A percentile compares a stretch with the other conserved stretches of the same genome.
Evolutionary conservation across 1,140 invertebrate species (phyloP).

Genomic region (Orchesella cincta): DNA sequence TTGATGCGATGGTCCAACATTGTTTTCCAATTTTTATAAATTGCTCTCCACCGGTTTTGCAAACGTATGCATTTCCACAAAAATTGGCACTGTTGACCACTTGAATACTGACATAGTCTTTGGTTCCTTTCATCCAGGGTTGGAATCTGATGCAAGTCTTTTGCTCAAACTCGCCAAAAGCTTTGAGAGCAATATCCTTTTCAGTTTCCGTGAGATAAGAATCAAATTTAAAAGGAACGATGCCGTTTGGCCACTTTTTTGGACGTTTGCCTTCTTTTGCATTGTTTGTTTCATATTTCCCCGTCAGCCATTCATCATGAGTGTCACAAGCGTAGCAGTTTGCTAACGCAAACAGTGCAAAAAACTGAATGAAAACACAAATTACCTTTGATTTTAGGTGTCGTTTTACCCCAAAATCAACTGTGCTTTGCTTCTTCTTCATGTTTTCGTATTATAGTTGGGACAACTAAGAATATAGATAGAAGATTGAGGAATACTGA

Average conservation of each 20-base stretch:
- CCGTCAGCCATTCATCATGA: neutral
- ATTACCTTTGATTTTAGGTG: no score
- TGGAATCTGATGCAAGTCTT: conserved; percentile 13
- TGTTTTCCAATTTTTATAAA: neutral
- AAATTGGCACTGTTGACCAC: neutral
- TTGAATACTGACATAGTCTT: neutral
- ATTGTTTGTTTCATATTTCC: neutral
- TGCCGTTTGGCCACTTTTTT: neutral
- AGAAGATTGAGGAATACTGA: no score
- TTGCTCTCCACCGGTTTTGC: neutral
- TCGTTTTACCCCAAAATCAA: no score
- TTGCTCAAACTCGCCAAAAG: neutral
- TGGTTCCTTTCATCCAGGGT: neutral
- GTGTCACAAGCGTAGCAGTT: no score
- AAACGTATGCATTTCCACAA: neutral
- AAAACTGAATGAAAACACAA: no score
- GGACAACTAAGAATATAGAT: no score
- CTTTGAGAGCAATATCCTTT: neutral
- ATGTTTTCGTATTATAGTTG: no score
- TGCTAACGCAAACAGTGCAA: no score
- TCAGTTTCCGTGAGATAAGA: neutral
- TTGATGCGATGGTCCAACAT: neutral
- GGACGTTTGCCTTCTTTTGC: neutral
- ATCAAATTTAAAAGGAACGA: neutral
- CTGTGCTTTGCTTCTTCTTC: no score